Evolutionary conservation across 2,113 vertebrate species (phyloP).

Genomic region (Ascaphus truei): DNA sequence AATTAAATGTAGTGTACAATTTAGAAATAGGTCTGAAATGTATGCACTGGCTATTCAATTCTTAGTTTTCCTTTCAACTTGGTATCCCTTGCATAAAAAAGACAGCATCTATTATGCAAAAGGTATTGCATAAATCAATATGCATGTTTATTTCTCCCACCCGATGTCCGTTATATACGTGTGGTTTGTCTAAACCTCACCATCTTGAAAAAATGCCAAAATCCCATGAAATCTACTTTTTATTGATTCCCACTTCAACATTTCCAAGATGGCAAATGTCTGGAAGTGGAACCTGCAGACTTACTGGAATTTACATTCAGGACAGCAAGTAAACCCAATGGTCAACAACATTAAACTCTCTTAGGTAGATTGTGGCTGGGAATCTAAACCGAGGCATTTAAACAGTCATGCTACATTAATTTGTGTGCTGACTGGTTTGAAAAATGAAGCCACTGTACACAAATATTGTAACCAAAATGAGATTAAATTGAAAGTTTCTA

Average conservation of each 20-base stretch:
- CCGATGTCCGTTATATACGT: conserved; percentile 1
- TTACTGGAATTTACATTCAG: conserved; percentile 44
- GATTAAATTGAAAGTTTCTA: neutral
- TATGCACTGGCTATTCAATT: neutral
- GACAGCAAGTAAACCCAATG: conserved; percentile 32
- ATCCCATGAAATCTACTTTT: conserved; percentile 37
- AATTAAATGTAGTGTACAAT: neutral
- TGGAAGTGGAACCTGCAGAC: conserved; percentile 39
- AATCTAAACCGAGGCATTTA: conserved; percentile 13
- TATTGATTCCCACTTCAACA: conserved; percentile 42
- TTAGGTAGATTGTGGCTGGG: conserved; percentile 17
- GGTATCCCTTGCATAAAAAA: neutral
- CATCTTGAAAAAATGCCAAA: conserved; percentile 14
- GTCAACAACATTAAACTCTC: conserved; percentile 37
- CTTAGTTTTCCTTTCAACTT: neutral
- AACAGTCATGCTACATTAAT: conserved; percentile 3
- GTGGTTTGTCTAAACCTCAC: conserved; percentile 42
- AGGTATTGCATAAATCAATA: neutral
- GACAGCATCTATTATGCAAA: neutral
- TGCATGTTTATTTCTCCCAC: conserved; percentile 21
- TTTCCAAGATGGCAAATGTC: conserved; percentile 39
- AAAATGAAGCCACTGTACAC: neutral
- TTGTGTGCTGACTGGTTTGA: neutral
- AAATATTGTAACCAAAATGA: neutral
- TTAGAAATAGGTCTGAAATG: neutral